Evolutionary conservation across 2,797 vertebrate species (phyloP), one percentile per base, ranked within the genome.

Genomic region (Cyprinodon diabolis): DNA sequence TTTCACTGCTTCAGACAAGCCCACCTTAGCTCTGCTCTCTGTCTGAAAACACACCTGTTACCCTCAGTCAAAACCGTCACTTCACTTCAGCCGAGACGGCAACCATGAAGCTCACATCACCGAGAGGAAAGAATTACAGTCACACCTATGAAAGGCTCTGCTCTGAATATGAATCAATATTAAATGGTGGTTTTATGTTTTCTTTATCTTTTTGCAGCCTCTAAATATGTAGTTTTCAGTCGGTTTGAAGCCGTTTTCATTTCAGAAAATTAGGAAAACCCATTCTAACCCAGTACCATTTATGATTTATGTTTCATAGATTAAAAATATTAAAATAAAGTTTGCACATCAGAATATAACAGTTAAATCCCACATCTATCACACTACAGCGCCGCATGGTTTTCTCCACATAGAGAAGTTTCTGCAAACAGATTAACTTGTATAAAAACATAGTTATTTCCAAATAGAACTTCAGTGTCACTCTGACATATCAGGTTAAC

Each of bases 1-100:
- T 94, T 92, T 94, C 78, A 86, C 79, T 76, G 82, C 77, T 78
- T 88, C 89, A 90, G 93, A 93, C 93, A 91, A 90, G 94, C 92
- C 93, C 94, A 94, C 93, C 92, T 88, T 78, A 85, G 83, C 85
- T 81, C 85, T 65, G 78, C 48, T 4, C 74, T 81, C 71, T 17
- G 48, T 71, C 87, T 84, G 66, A 88, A 90, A 86, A 83, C 79
- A 75, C 81, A 77, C 80, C 86, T 87, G 83, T 84, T 86, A 89
- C 87, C 75, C 81, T 60, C 74, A 87, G 83, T 90, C 85, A 74
- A 56, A 86, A 70, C 71, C 45, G 83, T 86, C 47, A 63, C n/a
- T 72, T 82, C 60, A 57, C 30, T 55, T 55, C 78, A 69, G 84
- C 68, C 25, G 68, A 81, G 69, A 74, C 52, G 0, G 7, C 66